A percentile compares a stretch with the other conserved stretches of the same genome.
Conservation (phyloP, 2,888 invertebrate species). For the Carcina quercana region DNA sequence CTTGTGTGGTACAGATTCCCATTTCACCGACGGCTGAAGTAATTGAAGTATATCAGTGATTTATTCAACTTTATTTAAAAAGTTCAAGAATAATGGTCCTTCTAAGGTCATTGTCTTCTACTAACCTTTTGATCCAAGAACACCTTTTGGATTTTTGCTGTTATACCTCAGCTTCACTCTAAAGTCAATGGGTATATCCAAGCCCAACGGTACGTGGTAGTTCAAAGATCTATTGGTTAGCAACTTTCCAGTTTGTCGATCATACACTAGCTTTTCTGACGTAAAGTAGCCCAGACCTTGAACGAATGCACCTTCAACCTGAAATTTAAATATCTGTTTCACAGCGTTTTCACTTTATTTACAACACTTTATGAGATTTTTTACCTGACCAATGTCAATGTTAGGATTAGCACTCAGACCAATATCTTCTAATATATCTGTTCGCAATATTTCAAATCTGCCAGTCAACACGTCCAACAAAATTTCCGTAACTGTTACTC, state of each 20-base stretch:
- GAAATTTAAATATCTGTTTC: too few species aligned
- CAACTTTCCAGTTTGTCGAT: constrained; percentile 75
- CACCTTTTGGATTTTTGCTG: constrained; percentile 76
- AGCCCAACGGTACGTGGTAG: constrained; percentile 79
- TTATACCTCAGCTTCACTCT: constrained; percentile 77
- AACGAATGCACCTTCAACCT: constrained; percentile 82
- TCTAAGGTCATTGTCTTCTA: constrained; percentile 3
- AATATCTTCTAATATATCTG: constrained; percentile 80
- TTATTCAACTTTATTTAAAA: neutral
- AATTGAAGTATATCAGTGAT: neutral
- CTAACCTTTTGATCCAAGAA: constrained; percentile 80
- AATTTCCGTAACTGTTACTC: constrained; percentile 76
- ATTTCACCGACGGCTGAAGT: constrained; percentile 59
- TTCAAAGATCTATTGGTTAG: constrained; percentile 81
- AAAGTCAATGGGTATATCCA: constrained; percentile 80
- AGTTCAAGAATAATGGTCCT: neutral
- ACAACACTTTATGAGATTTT: too few species aligned
- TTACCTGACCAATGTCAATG: constrained; percentile 79
- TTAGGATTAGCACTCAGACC: constrained; percentile 79
- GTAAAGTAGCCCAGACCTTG: constrained; percentile 83
- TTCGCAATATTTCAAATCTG: constrained; percentile 72
- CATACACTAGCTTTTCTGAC: constrained; percentile 77
- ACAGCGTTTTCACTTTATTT: too few species aligned
- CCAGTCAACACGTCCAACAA: constrained; percentile 83
- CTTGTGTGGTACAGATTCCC: constrained; percentile 48